Percentiles rank a stretch among this genome's conserved stretches.
Evolutionary conservation across 1,140 invertebrate species (phyloP).

Genomic region (Heliconius melpomene): DNA sequence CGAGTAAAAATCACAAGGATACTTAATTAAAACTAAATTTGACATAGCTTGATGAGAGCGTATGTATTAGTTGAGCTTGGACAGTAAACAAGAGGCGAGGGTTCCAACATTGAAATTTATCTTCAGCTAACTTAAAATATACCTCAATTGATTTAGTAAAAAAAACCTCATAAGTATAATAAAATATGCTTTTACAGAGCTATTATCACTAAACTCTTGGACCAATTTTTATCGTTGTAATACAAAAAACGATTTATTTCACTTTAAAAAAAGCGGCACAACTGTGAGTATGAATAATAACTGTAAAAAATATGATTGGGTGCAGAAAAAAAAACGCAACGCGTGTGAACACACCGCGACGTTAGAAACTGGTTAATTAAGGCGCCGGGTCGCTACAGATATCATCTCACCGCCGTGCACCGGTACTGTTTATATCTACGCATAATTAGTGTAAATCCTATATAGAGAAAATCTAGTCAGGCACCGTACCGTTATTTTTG

Average conservation of each 20-base stretch:
- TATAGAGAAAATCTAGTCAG: background rate
- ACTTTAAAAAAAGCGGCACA: background rate
- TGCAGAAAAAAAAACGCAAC: conserved; percentile 16
- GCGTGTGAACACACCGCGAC: conserved; percentile 25
- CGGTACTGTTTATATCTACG: background rate
- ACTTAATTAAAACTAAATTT: no score
- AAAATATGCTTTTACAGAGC: background rate
- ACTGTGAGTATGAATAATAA: background rate
- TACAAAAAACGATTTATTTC: background rate
- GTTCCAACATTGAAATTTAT: no score
- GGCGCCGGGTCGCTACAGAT: conserved; percentile 1
- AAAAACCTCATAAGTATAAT: no score
- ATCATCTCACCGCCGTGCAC: conserved; percentile 6
- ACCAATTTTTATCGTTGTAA: background rate
- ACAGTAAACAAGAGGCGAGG: no score
- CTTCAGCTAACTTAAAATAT: no score
- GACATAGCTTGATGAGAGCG: no score
- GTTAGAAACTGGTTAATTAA: conserved; percentile 29
- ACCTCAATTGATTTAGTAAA: no score
- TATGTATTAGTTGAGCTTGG: no score
- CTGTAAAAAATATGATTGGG: conserved; percentile 23
- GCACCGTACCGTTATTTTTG: no score
- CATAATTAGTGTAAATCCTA: background rate
- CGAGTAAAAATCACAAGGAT: no score
- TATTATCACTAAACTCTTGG: background rate